Evolutionary conservation across 2,888 invertebrate species (phyloP).

Genomic region (Eupithecia centaureata): DNA sequence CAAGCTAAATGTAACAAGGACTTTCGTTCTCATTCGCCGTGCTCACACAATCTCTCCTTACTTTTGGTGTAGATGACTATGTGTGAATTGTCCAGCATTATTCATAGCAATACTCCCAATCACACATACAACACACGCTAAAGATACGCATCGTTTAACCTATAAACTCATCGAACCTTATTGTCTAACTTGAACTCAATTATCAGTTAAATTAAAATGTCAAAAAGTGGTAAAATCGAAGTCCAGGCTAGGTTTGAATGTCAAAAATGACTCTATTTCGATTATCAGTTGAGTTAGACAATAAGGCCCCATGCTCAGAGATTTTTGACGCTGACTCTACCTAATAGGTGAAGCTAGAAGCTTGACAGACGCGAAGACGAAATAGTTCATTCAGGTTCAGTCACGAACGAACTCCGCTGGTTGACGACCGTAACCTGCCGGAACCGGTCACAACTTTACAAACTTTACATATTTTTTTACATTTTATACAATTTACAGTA

Average conservation of each 20-base stretch:
- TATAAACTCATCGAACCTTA: too few relatives aligned
- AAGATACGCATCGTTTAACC: neutral
- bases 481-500: neutral
- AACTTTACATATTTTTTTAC: neutral
- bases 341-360: neutral
- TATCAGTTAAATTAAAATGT: too few relatives aligned
- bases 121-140: neutral
- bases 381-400: neutral
- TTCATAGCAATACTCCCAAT: neutral
- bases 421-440: neutral
- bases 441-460: neutral
- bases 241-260: too few relatives aligned
- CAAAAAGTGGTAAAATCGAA: too few relatives aligned
- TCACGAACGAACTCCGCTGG: neutral
- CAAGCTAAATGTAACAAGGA: too few relatives aligned
- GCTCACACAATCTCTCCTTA: too few relatives aligned
- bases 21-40: too few relatives aligned
- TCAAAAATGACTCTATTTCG: too few relatives aligned
- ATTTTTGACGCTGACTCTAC: neutral
- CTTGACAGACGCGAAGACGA: neutral
- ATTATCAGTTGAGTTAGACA: too few relatives aligned
- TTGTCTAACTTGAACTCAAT: too few relatives aligned
- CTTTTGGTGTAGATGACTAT: too few relatives aligned
- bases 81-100: neutral
- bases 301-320: neutral